These are phyloP conservation scores for Heliconius hermathena DNA, from an alignment of 1,140 invertebrate species.

Conservation along the genomic window DNA sequence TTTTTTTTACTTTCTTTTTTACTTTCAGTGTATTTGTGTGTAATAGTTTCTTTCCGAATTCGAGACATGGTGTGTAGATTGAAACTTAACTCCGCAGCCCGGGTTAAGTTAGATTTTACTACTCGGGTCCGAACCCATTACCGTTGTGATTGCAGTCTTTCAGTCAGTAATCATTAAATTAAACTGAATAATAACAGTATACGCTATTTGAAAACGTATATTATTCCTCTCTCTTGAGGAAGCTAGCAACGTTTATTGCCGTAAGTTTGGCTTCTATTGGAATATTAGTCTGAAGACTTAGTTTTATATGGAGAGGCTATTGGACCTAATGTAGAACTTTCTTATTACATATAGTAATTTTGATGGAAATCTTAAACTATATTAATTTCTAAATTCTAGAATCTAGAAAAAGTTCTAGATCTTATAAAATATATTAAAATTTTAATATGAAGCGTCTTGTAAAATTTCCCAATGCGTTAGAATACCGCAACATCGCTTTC, in stretches of 20 bases:
- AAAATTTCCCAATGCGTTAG: not conserved
- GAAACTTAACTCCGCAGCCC: too few relatives aligned
- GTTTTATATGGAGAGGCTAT: constrained; percentile 1
- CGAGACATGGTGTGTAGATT: too few relatives aligned
- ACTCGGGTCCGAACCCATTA: too few relatives aligned
- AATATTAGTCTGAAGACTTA: not conserved
- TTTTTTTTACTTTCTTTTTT: too few relatives aligned
- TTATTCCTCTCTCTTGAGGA: not conserved
- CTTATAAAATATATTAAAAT: not conserved
- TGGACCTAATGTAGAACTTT: not conserved
- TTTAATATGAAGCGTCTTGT: not conserved
- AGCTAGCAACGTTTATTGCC: not conserved
- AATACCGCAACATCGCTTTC: constrained; percentile 29
- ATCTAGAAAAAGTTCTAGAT: not conserved
- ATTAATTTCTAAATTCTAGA: not conserved
- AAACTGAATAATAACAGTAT: not conserved
- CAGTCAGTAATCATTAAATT: not conserved
- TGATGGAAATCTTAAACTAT: not conserved
- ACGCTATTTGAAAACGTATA: not conserved
- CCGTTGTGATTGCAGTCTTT: too few relatives aligned
- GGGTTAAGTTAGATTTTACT: too few relatives aligned
- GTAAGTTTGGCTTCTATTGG: constrained; percentile 1
- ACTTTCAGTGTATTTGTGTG: too few relatives aligned
- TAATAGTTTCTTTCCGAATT: too few relatives aligned
- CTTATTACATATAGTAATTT: not conserved